Conservation (phyloP, 1,140 invertebrate species). For the Orius insidiosus region DNA sequence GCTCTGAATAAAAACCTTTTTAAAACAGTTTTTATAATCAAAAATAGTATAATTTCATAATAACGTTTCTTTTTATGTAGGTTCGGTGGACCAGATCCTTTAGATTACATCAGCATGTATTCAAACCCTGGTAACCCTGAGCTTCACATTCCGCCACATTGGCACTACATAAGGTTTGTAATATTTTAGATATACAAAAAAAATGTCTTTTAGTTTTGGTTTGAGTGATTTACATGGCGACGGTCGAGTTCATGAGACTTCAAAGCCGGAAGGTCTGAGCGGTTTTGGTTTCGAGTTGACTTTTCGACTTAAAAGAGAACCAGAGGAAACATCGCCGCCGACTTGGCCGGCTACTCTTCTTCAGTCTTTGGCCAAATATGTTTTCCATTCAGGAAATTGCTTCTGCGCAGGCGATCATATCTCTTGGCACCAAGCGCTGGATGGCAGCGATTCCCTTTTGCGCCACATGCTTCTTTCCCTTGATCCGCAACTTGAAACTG, state of each 20-base stretch:
- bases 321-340: slow-evolving; percentile 54
- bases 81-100: slow-evolving; percentile 85
- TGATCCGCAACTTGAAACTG: slow-evolving; percentile 56
- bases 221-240: slow-evolving; percentile 89
- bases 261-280: slow-evolving; percentile 45
- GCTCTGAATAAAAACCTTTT: too few species aligned
- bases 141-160: slow-evolving; percentile 70
- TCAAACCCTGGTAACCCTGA: slow-evolving; percentile 62
- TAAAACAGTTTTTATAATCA: too few species aligned
- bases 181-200: neutral
- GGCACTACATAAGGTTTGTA: slow-evolving; percentile 77
- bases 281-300: slow-evolving; percentile 91
- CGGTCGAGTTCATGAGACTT: slow-evolving; percentile 63
- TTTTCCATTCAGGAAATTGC: slow-evolving; percentile 60
- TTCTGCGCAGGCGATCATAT: slow-evolving; percentile 82
- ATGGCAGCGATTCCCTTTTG: slow-evolving; percentile 53
- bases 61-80: too few species aligned
- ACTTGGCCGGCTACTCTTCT: slow-evolving; percentile 87
- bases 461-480: slow-evolving; percentile 76
- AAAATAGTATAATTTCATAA: too few species aligned
- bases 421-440: slow-evolving; percentile 77
- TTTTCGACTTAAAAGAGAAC: slow-evolving; percentile 56
- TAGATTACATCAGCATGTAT: slow-evolving; percentile 96
- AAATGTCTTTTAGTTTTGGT: slow-evolving; percentile 52
- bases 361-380: slow-evolving; percentile 82